Evolutionary conservation across 2,113 vertebrate species (phyloP).

Genomic region (Melanerpes aurifrons): DNA sequence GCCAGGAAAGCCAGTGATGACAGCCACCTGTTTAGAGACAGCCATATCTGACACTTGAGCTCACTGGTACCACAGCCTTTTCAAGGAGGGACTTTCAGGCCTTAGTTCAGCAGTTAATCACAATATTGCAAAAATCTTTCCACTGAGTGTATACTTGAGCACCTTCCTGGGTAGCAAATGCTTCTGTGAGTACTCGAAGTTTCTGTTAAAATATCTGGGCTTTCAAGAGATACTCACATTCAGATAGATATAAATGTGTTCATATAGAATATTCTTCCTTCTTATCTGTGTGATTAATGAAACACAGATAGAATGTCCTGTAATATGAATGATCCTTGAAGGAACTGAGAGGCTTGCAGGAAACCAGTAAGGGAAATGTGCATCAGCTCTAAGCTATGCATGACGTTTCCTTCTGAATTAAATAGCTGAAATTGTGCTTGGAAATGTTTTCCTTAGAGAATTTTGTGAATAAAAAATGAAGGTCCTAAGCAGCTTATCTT

Average conservation of each 20-base stretch:
- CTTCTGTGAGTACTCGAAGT: background rate
- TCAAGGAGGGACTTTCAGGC: background rate
- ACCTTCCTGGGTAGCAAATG: background rate
- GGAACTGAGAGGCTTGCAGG: slow-evolving; percentile 2
- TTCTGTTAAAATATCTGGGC: background rate
- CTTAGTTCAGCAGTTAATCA: background rate
- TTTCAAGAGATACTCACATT: background rate
- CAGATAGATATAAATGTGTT: background rate
- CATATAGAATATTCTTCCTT: background rate
- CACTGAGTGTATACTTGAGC: background rate
- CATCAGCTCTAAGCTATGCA: slow-evolving; percentile 51
- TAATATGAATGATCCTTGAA: slow-evolving; percentile 3
- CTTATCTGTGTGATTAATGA: background rate
- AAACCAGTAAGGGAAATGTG: slow-evolving; percentile 44
- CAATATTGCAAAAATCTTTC: background rate
- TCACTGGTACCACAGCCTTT: background rate
- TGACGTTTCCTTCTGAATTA: slow-evolving; percentile 25
- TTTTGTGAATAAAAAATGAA: slow-evolving; percentile 26
- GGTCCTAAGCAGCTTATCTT: slow-evolving; percentile 28
- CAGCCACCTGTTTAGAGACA: background rate
- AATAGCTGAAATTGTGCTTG: slow-evolving; percentile 14
- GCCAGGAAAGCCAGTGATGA: background rate
- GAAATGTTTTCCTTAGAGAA: slow-evolving; percentile 11
- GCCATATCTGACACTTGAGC: background rate
- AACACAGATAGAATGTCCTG: background rate